These are phyloP conservation scores for Halichoeres trimaculatus DNA, from an alignment of 2,113 vertebrate species.

Conservation along the genomic window DNA sequence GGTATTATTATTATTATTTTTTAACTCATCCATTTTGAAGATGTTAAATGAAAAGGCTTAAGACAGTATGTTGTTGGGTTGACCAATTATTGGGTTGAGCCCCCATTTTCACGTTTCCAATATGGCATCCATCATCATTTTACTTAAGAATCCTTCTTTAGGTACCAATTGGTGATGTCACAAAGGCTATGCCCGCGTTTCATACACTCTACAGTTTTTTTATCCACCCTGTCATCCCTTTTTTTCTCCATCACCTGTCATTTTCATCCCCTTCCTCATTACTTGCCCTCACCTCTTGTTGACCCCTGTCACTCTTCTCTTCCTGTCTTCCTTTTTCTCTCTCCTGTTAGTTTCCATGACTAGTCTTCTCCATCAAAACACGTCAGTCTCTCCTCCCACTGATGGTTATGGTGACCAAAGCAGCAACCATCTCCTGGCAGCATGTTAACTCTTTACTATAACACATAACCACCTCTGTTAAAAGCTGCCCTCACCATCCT, in stretches of 20 bases:
- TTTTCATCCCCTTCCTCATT: conserved; percentile 18
- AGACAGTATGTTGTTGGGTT: no score
- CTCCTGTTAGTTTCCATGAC: conserved; percentile 18
- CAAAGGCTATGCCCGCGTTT: no score
- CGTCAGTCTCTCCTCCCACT: conserved; percentile 5
- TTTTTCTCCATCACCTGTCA: conserved; percentile 30
- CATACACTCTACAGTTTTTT: neutral
- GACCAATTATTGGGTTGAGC: no score
- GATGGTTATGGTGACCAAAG: conserved; percentile 17
- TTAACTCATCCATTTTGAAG: no score
- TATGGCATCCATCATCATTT: no score
- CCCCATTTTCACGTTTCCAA: no score
- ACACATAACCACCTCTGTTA: neutral
- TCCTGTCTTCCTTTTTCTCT: neutral
- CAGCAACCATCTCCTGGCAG: conserved; percentile 4
- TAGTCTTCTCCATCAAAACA: conserved; percentile 15
- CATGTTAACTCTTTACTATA: conserved; percentile 26
- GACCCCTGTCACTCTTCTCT: conserved; percentile 24
- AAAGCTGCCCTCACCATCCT: conserved; percentile 24
- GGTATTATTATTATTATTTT: no score
- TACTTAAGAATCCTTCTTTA: no score
- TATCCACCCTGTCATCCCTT: conserved; percentile 5
- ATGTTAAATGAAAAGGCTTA: no score
- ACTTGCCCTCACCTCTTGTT: conserved; percentile 4
- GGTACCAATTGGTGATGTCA: no score